Base-by-base conservation (phyloP, 2,888 invertebrate genomes). In the Leptinotarsa tumamoca region DNA sequence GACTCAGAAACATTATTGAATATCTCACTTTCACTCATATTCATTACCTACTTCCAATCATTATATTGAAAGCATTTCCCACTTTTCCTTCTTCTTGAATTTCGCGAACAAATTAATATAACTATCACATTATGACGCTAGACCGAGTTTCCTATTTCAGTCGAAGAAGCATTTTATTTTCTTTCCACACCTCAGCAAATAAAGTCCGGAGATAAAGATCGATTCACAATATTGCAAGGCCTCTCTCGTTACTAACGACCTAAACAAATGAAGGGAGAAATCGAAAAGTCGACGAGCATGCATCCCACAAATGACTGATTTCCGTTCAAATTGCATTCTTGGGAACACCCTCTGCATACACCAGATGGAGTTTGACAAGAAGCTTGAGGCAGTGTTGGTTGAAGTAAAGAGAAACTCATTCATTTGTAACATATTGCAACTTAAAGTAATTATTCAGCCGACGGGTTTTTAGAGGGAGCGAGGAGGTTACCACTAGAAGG, bases 241-340 rank as follows among this genome's bases (percentile, higher is more conserved):
- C 63, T n/a, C n/a, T 33, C 63, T 10, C 43, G 27, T 63, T 63
- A 43, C 33, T 43, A 61, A 61, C 61, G 61, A 61, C 21, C 13
- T 3, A 17, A 63, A 63, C 63, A 43, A 63, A 63, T 43, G 63
- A 63, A 63, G 63, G 63, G 63, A 63, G 63, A 63, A 63, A 63
- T 63, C 43, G 63, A 63, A 63, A 63, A 63, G 63, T 63, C 18
- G 43, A 63, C 63, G 15, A 33, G 63, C 63, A 43, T 63, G 18
- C 63, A 43, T 63, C 33, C 63, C 63, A 63, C 63, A 63, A 63
- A 63, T 63, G 63, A 63, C n/a, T 63, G 63, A 63, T 63, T 43
- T 33, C 14, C 33, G 4, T 63, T n/a, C 63, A 58, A 23, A 58
- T 63, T 63, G 33, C 33, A 63, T 33, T 63, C n/a, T 17, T 63